A percentile compares a stretch with the other conserved stretches of the same genome.
phyloP scores from a whole-genome alignment of 1,140 invertebrate genomes.

The Mya arenaria region DNA sequence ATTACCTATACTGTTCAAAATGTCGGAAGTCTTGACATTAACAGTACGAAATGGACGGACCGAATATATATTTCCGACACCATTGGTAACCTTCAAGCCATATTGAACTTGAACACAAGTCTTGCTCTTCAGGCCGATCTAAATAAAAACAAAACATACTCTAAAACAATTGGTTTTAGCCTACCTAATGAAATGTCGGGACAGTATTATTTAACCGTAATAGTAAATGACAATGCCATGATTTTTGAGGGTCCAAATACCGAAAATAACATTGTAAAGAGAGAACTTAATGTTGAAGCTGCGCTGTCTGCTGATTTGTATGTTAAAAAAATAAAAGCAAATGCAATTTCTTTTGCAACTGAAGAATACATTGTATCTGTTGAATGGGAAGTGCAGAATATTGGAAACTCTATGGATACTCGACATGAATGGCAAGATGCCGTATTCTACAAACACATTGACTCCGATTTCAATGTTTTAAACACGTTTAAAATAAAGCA shows the following conservation, averaged over 20 bases:
- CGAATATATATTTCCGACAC: background rate
- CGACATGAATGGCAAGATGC: background rate
- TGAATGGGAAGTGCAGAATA: conserved; percentile 13
- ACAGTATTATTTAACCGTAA: background rate
- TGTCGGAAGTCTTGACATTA: background rate
- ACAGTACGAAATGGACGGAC: background rate
- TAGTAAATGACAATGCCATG: background rate
- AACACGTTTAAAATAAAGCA: background rate
- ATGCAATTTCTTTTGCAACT: too few species aligned
- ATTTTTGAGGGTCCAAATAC: background rate
- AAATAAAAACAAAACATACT: background rate
- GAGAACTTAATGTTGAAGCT: background rate
- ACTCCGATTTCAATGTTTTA: background rate
- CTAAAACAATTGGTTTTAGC: background rate
- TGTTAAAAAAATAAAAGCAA: background rate
- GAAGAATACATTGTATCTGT: background rate
- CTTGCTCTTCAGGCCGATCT: background rate
- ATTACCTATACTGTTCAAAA: background rate
- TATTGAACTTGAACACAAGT: background rate
- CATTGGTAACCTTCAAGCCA: background rate
- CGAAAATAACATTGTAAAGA: background rate
- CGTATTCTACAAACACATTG: background rate
- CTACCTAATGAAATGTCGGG: background rate
- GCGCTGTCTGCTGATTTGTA: background rate
- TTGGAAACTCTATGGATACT: conserved; percentile 6